Base-by-base conservation (phyloP, 2,888 invertebrate species). In the Hyles lineata region DNA sequence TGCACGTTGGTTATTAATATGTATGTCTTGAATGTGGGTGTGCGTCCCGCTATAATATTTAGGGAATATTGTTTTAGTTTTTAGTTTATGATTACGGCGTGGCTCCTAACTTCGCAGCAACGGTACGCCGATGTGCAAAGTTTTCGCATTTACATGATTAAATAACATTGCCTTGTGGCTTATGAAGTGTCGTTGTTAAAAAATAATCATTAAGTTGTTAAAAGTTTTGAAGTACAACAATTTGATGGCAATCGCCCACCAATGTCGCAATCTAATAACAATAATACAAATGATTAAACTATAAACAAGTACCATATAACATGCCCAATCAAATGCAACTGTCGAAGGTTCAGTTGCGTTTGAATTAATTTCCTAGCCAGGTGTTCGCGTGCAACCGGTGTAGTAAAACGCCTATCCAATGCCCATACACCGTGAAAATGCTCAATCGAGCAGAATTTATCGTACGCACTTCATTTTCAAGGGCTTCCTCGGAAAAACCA, bases 371-470 rank as follows among this genome's bases (percentile, higher is more conserved):
- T 86, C 87, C 87, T 87, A 83, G 79, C 84, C 82, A 83, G 83
- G 78, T 84, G 81, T 83, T 79, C 82, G 84, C 83, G 78, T 81
- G 83, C 87, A 85, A 87, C 82, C 79, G 79, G 79, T 82, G 77
- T 81, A 81, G 79, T 83, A 82, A 55, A 86, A 83, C 78, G 55
- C 75, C 71, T 71, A 77, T 71, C 72, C 74, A 77, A 76, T 78
- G 78, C 75, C 75, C 81, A 83, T 81, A 82, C 83, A 81, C 80
- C 76, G 75, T 67, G 62, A 43, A 61, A 75, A 67, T 74, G 74
- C 19, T 78, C 81, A 83, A 78, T 82, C 75, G 80, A 85, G 81
- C 83, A 83, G 83, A 85, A 85, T 82, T 80, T 77, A 77, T 82
- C 69, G 75, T 32, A 62, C 55, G 61, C 55, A 73, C 25, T 62